A percentile compares a stretch with the other conserved stretches of the same genome.
Conservation (phyloP, 2,888 invertebrate genomes). For the Orthosia cruda region DNA sequence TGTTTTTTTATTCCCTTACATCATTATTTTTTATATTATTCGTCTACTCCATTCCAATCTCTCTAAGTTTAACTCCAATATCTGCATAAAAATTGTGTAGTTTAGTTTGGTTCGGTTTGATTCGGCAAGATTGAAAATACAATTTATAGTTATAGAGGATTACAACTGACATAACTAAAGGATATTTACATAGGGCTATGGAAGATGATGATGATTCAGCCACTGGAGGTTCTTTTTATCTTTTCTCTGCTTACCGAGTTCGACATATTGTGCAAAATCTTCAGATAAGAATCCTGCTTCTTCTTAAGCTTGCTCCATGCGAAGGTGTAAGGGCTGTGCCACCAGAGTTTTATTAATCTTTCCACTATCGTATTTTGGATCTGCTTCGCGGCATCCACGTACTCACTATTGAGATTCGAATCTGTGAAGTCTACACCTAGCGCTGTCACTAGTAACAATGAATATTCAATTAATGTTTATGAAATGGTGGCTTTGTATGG, state of each 20-base stretch:
- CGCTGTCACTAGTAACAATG: slow-evolving; percentile 78
- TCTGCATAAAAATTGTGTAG: too few species aligned
- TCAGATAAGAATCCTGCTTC: slow-evolving; percentile 79
- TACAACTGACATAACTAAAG: too few species aligned
- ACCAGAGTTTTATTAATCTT: slow-evolving; percentile 81
- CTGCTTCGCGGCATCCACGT: slow-evolving; percentile 79
- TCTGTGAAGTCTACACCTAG: slow-evolving; percentile 83
- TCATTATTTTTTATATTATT: too few species aligned
- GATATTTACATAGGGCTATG: too few species aligned
- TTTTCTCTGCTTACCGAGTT: slow-evolving; percentile 72
- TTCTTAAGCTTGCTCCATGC: slow-evolving; percentile 78
- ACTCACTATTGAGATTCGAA: slow-evolving; percentile 77
- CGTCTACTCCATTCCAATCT: too few species aligned
- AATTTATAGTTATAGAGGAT: too few species aligned
- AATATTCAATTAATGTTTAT: background rate
- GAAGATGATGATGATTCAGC: background rate
- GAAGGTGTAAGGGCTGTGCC: slow-evolving; percentile 77
- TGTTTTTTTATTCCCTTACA: too few species aligned
- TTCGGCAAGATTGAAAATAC: too few species aligned
- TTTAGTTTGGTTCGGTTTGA: too few species aligned
- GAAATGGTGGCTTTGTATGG: too few species aligned
- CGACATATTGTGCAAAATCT: slow-evolving; percentile 82
- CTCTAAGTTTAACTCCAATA: too few species aligned
- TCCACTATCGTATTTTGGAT: slow-evolving; percentile 80
- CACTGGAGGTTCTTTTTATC: background rate